These are phyloP conservation scores for Drepana falcataria DNA, from an alignment of 2,888 invertebrate genomes.

Conservation along the genomic window DNA sequence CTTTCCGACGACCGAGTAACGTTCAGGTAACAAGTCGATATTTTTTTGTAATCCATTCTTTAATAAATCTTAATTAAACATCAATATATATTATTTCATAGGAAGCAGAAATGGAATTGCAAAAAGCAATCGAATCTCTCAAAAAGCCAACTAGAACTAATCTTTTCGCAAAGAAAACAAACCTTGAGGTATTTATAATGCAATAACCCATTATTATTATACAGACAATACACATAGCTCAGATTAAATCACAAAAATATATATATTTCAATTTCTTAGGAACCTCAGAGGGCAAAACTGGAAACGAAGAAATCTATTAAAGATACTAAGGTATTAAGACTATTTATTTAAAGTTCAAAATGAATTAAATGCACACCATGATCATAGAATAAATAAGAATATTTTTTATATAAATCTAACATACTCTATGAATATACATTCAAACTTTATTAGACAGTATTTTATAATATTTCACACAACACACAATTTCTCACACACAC, in stretches of 20 bases:
- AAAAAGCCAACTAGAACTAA: not conserved
- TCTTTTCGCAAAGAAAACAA: not conserved
- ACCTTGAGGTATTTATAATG: not conserved
- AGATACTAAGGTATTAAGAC: not conserved
- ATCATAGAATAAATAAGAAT: not conserved
- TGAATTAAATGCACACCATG: too few relatives aligned
- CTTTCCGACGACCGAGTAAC: not conserved
- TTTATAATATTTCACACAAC: too few relatives aligned
- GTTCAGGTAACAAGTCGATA: not conserved
- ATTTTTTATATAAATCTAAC: not conserved
- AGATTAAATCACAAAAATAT: not conserved
- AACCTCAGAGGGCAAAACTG: not conserved
- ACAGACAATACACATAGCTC: not conserved
- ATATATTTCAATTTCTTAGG: not conserved
- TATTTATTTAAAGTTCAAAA: too few relatives aligned
- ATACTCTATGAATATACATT: not conserved
- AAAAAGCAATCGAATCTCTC: not conserved
- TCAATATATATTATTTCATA: not conserved
- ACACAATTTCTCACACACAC: not conserved
- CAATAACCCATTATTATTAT: not conserved
- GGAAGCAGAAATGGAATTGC: not conserved
- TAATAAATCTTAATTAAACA: not conserved
- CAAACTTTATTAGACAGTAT: not conserved
- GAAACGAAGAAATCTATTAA: not conserved
- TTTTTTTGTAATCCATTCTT: not conserved